These are phyloP conservation scores for Hirundichthys speculiger DNA, from an alignment of 2,113 vertebrate genomes.

Conservation along the genomic window DNA sequence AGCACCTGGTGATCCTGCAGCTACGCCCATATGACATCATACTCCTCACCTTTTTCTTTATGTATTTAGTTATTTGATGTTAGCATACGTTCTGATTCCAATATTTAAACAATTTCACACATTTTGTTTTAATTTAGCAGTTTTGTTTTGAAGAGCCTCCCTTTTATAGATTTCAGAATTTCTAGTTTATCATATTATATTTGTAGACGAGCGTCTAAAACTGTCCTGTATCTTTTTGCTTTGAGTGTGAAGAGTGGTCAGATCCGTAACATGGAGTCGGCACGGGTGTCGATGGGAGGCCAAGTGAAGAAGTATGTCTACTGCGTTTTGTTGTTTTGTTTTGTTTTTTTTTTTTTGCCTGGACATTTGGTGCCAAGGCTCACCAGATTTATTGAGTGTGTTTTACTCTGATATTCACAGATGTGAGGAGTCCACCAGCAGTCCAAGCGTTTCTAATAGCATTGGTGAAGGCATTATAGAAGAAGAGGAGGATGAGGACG, in stretches of 20 bases:
- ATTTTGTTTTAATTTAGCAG: too few species aligned
- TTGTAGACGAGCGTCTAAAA: neutral
- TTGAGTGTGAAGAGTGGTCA: slow-evolving; percentile 96
- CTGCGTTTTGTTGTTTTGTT: too few species aligned
- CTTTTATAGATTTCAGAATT: too few species aligned
- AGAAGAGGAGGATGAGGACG: slow-evolving; percentile 92
- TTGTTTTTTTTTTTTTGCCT: too few species aligned
- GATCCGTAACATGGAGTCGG: slow-evolving; percentile 95
- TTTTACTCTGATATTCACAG: slow-evolving; percentile 69
- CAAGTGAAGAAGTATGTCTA: slow-evolving; percentile 94
- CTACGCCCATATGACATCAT: too few species aligned
- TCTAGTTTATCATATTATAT: neutral
- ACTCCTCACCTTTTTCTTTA: too few species aligned
- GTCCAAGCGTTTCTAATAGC: slow-evolving; percentile 87
- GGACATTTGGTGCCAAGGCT: neutral
- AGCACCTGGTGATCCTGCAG: neutral
- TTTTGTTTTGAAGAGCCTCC: too few species aligned
- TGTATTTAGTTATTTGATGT: too few species aligned
- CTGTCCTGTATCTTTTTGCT: neutral
- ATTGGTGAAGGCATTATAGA: slow-evolving; percentile 94
- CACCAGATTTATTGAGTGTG: neutral
- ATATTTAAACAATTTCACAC: too few species aligned
- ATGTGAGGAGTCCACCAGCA: slow-evolving; percentile 87
- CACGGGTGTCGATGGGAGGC: slow-evolving; percentile 95
- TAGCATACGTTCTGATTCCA: too few species aligned